phyloP scores from a whole-genome alignment of 2,797 vertebrate species.

The Rhadinocentrus ornatus region DNA sequence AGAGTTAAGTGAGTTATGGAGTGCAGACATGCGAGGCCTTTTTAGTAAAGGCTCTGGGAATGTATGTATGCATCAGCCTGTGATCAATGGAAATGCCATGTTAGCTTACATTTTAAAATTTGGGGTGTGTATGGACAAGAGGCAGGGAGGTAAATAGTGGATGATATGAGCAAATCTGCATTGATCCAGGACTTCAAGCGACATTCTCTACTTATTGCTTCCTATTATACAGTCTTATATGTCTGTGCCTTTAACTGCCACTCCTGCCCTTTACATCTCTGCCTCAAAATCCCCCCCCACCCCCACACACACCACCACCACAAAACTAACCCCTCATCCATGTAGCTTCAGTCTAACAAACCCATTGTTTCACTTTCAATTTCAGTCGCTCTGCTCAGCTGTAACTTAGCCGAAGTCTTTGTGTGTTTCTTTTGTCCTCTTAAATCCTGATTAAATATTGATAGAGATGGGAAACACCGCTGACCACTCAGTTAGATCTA shows the following conservation, averaged over 20 bases:
- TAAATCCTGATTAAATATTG: constrained; percentile 82
- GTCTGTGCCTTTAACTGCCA: constrained; percentile 52
- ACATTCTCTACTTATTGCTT: constrained; percentile 56
- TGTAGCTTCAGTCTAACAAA: constrained; percentile 44
- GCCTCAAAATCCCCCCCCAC: constrained; percentile 16
- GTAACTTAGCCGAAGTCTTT: constrained; percentile 66
- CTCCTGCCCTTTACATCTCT: constrained; percentile 43
- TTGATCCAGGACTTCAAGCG: constrained; percentile 62
- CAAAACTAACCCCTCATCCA: constrained; percentile 54
- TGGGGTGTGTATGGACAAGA: constrained; percentile 27
- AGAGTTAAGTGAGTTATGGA: constrained; percentile 34
- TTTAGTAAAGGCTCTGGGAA: background rate
- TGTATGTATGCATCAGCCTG: constrained; percentile 6
- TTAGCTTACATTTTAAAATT: constrained; percentile 20
- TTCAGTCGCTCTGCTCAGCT: constrained; percentile 62
- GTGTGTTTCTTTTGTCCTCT: constrained; percentile 66
- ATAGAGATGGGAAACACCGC: constrained; percentile 71
- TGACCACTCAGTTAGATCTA: constrained; percentile 69
- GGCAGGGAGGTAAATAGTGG: constrained; percentile 27
- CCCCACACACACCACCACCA: background rate
- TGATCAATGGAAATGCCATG: background rate
- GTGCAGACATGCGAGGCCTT: constrained; percentile 34
- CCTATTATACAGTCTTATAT: constrained; percentile 72
- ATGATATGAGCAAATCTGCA: constrained; percentile 60
- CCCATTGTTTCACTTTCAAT: constrained; percentile 71